Evolutionary conservation across 1,140 invertebrate species (phyloP), one percentile per base, ranked within the genome.

Genomic region (Oedothorax gibbosus): DNA sequence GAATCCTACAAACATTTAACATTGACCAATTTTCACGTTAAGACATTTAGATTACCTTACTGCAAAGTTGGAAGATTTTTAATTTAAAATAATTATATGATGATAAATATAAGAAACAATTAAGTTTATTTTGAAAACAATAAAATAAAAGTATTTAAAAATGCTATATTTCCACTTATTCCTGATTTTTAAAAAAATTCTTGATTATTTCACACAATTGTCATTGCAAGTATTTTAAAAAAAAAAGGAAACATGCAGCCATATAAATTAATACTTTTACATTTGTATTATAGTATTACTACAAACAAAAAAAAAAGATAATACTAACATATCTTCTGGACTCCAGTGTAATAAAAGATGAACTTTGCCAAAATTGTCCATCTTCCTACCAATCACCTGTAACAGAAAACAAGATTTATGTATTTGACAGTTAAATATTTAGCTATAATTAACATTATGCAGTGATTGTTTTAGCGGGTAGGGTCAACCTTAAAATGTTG

Each of bases 281-380:
- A n/a, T n/a, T 15, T 62, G 3, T 62, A 62, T 15, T 62, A 62
- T 62, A 62, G 12, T 62, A 15, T 62, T 15, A 18, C 6, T 12
- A 62, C 64, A 66, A 18, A 20, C 20, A 66, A 66, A 8, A 66
- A 11, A 18, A 35, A 72, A 77, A 73, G 21, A n/a, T 35, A 56
- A 21, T 65, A 91, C 94, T 94, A 91, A 95, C 94, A 95, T 92
- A 89, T 94, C 90, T 87, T 90, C 88, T 62, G 94, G 94, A 89
- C 92, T 91, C 93, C 94, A 95, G 82, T 92, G 92, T 54, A 95
- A 88, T 57, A 94, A 88, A 71, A 94, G 90, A 90, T 92, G 91
- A 49, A 89, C 90, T 89, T 91, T 92, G 66, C 93, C 92, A 87
- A 93, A 91, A 60, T 90, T 87, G 88, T 93, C 92, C 77, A 91